Percentiles rank a stretch among this genome's conserved stretches.
These are phyloP conservation scores for Vulpes ferrilata DNA, from an alignment of 2,113 vertebrate species.

Conservation along the genomic window DNA sequence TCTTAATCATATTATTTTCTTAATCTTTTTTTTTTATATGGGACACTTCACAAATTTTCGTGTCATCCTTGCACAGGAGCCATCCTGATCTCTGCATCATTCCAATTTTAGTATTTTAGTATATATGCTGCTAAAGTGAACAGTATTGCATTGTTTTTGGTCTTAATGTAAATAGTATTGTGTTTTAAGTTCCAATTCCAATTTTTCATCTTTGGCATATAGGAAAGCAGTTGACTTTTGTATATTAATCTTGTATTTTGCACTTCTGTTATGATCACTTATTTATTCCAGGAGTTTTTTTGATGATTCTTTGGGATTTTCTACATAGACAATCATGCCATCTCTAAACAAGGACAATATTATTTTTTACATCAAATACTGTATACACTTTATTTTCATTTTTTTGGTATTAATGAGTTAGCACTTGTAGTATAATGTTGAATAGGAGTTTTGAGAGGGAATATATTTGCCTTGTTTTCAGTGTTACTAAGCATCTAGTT, in stretches of 20 bases:
- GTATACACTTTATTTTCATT: not conserved
- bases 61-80: not conserved
- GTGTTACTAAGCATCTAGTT: not conserved
- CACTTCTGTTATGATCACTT: not conserved
- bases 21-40: not conserved
- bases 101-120: not conserved
- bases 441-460: not conserved
- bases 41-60: not conserved
- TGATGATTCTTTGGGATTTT: not conserved
- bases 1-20: not conserved
- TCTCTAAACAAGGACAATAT: not conserved
- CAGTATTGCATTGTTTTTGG: not conserved
- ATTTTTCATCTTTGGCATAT: not conserved
- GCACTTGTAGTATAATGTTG: not conserved
- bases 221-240: not conserved
- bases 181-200: not conserved
- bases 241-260: not conserved
- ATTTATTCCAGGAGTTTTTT: not conserved
- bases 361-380: conserved; percentile 1
- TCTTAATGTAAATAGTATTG: not conserved
- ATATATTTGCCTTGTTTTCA: not conserved
- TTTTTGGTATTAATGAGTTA: not conserved
- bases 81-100: not conserved
- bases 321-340: not conserved
- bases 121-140: not conserved